phyloP scores from a whole-genome alignment of 1,140 invertebrate genomes.

The Anastrepha obliqua region DNA sequence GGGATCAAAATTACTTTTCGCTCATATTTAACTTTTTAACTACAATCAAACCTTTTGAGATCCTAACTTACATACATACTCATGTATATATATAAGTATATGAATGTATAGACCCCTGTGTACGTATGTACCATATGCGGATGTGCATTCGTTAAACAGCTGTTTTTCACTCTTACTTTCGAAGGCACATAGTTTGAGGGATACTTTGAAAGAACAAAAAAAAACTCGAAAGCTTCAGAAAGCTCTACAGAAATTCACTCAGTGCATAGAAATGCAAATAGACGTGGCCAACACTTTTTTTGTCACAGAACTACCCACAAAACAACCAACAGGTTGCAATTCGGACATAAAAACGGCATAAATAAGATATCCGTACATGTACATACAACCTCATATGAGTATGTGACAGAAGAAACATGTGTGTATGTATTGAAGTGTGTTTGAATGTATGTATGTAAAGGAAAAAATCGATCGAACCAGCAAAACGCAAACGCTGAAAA shows the following conservation, averaged over 20 bases:
- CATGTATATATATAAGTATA: too few species aligned
- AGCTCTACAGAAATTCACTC: background rate
- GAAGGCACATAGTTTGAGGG: background rate
- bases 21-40: too few species aligned
- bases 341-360: background rate
- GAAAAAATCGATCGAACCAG: background rate
- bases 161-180: background rate
- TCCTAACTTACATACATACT: too few species aligned
- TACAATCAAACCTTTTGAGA: too few species aligned
- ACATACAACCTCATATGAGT: too few species aligned
- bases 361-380: too few species aligned
- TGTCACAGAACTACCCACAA: background rate
- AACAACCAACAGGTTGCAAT: slow-evolving; percentile 13
- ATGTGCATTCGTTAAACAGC: too few species aligned
- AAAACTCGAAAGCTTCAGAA: background rate
- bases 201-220: background rate
- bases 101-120: too few species aligned
- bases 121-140: too few species aligned
- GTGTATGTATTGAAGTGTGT: background rate
- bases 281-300: background rate
- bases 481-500: background rate
- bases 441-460: background rate
- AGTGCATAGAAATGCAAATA: background rate
- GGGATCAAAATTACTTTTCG: too few species aligned
- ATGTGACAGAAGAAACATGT: background rate